Percentiles rank a stretch among this genome's conserved stretches.
Evolutionary conservation across 2,888 invertebrate species (phyloP).

Genomic region (Neoitamus cyanurus): DNA sequence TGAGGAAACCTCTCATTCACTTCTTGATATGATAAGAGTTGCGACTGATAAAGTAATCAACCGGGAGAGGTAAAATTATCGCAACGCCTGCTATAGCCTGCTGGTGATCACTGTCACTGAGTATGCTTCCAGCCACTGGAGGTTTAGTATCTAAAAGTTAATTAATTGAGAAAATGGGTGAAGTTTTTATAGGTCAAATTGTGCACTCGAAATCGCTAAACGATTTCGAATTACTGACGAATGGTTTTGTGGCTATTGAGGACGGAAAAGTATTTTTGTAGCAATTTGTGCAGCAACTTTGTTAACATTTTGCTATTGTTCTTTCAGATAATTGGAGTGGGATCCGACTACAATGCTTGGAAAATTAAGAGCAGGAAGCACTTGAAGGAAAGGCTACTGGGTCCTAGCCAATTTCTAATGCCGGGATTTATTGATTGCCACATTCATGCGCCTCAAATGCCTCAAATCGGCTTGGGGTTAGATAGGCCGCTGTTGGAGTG

Average conservation of each 20-base stretch:
- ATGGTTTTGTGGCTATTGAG: conserved; percentile 71
- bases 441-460: conserved; percentile 90
- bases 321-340: conserved; percentile 66
- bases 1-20: no score
- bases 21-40: no score
- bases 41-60: no score
- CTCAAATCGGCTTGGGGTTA: conserved; percentile 85
- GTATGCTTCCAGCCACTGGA: not conserved
- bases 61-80: no score
- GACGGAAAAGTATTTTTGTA: conserved; percentile 69
- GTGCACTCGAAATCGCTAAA: conserved; percentile 64
- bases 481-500: conserved; percentile 85
- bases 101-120: not conserved
- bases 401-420: conserved; percentile 76
- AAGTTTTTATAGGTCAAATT: conserved; percentile 64
- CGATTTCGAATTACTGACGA: conserved; percentile 65
- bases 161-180: conserved; percentile 55
- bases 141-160: not conserved
- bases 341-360: conserved; percentile 60
- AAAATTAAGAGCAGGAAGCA: conserved; percentile 39
- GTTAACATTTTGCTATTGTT: not conserved
- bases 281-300: not conserved
- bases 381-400: conserved; percentile 57
- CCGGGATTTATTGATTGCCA: conserved; percentile 92
- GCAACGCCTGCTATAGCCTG: no score